A percentile compares a stretch with the other conserved stretches of the same genome.
These are phyloP conservation scores for Sminthurinus aureus DNA, from an alignment of 2,888 invertebrate genomes.

Conservation along the genomic window DNA sequence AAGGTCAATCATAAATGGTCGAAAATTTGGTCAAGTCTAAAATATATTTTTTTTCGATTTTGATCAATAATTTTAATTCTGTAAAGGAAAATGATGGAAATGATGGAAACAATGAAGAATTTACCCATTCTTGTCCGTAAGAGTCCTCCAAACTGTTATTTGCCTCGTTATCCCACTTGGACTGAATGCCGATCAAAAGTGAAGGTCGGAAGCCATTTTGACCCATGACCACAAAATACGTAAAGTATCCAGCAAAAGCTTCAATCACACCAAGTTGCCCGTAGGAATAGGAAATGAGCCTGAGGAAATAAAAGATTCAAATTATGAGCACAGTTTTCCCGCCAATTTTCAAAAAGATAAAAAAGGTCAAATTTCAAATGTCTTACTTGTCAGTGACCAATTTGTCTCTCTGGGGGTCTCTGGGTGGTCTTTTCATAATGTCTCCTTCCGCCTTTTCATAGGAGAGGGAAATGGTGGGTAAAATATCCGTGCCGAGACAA, in stretches of 20 bases:
- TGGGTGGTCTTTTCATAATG: conserved; percentile 74
- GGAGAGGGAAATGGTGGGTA: conserved; percentile 77
- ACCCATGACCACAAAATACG: conserved; percentile 85
- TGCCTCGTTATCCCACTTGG: conserved; percentile 75
- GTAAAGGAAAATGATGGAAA: neutral
- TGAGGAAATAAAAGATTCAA: conserved; percentile 32
- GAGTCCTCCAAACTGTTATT: conserved; percentile 76
- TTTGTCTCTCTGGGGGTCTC: conserved; percentile 71
- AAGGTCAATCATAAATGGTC: too few species aligned
- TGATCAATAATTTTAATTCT: too few species aligned
- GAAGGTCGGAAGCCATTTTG: conserved; percentile 78
- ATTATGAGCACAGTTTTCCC: too few species aligned
- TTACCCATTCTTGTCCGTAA: conserved; percentile 76
- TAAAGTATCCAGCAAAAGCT: conserved; percentile 81
- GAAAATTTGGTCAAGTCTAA: too few species aligned
- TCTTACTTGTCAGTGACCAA: conserved; percentile 71
- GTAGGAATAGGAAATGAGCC: conserved; percentile 81
- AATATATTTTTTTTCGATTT: too few species aligned
- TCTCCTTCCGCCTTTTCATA: conserved; percentile 77
- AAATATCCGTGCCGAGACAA: conserved; percentile 69
- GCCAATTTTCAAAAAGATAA: neutral
- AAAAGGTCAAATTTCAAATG: neutral
- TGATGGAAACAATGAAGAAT: neutral
- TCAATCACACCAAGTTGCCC: conserved; percentile 88
- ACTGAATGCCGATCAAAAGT: conserved; percentile 71